Evolutionary conservation across 2,797 vertebrate genomes (phyloP), one percentile per base, ranked within the genome.

Genomic region (Tauraco hartlaubi): DNA sequence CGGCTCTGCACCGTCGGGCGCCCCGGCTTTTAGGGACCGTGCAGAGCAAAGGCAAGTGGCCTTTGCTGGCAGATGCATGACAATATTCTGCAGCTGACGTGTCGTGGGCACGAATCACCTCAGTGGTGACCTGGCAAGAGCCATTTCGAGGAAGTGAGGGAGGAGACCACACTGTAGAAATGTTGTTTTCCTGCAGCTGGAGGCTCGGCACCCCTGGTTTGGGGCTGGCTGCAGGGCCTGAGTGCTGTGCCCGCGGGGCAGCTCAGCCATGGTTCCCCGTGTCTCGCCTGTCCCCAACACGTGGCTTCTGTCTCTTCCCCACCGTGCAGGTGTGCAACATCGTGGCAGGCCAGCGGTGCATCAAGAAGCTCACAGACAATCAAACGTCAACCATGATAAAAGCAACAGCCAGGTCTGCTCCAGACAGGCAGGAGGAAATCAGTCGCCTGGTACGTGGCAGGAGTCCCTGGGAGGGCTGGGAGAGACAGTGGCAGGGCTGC

Each of bases 361-460:
- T 99, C 98, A 99, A 99, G 97, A 99, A 99, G 94, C 98, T 99
- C 97, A 99, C 99, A 0, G 99, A 99, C 99, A 99, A 99, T 98
- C 99, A 99, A 96, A 99, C 99, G 2, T 99, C 99, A 37, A 99
- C 99, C 84, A 99, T 99, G 99, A 99, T 99, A 98, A 99, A 99
- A 98, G 99, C 99, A 86, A 99, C 99, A 13, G 99, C 99, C 71
- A 98, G 99, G 94, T 99, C 99, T 15, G 99, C 99, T 9, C 99
- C 99, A 0, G 99, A 99, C 98, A 98, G 99, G 88, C 99, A 99
- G 86, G 99, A 99, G 96, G 99, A 99, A 71, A 99, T 99, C 95
- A 99, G 99, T 96, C 97, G 99, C 68, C 98, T 99, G 99, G 99
- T 99, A 97, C 23, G 99, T 98, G 77, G 51, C 56, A 33, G 2